phyloP scores from a whole-genome alignment of 2,797 vertebrate genomes.

The Danio kyathit region DNA sequence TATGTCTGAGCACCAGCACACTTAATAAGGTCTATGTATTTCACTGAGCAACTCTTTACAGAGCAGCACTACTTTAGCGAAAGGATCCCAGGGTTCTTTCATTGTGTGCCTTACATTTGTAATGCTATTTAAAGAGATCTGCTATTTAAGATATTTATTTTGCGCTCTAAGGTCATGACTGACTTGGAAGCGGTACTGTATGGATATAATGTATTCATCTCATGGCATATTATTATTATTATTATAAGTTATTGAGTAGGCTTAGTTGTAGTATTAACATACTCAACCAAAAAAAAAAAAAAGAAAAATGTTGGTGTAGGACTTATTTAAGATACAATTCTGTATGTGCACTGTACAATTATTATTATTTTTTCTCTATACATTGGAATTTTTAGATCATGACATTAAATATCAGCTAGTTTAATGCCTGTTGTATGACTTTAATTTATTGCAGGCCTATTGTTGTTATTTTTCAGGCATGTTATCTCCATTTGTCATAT shows the following conservation, averaged over 20 bases:
- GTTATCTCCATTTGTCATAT: constrained; percentile 76
- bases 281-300: constrained; percentile 87
- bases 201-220: constrained; percentile 99
- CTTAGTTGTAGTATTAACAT: constrained; percentile 95
- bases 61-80: constrained; percentile 63
- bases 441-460: constrained; percentile 82
- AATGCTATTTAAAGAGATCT: constrained; percentile 89
- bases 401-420: constrained; percentile 85
- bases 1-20: constrained; percentile 53
- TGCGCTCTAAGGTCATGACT: constrained; percentile 89
- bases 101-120: constrained; percentile 91
- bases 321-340: constrained; percentile 95
- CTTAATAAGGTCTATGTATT: constrained; percentile 51
- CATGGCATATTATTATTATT: constrained; percentile 85
- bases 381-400: constrained; percentile 88
- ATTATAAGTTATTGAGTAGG: constrained; percentile 98
- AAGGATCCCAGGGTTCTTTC: constrained; percentile 72
- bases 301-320: constrained; percentile 90
- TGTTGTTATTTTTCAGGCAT: constrained; percentile 65
- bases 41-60: constrained; percentile 46
- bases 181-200: constrained; percentile 97
- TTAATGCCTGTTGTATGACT: constrained; percentile 84
- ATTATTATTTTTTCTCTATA: constrained; percentile 77
- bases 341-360: constrained; percentile 96
- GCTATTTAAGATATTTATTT: constrained; percentile 98